Base-by-base conservation (phyloP, 2,888 invertebrate genomes). In the Diaphora mendica region DNA sequence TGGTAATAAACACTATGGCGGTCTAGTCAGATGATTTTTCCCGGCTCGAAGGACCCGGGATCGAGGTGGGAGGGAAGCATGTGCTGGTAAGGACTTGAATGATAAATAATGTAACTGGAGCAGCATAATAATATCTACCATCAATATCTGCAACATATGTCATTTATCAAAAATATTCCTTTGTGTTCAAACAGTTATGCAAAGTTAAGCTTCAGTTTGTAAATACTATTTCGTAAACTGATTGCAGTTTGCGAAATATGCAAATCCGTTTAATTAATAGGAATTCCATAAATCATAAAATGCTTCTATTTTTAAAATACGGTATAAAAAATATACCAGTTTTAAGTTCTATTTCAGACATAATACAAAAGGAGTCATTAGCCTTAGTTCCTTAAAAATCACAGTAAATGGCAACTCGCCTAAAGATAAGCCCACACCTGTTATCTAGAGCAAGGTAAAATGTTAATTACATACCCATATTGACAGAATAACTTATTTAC, bases 381-480 rank as follows among this genome's bases (percentile, higher is more conserved):
- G 76, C 80, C 76, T 76, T 66, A 75, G 78, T 75, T 75, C 64
- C 62, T 74, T 79, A 77, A 76, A 82, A 83, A 80, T 67, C 77
- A 67, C 64, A 51, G 77, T 68, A 68, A 77, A 30, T 73, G 66
- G 70, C 78, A 74, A 80, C 79, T 72, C 73, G 72, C 71, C 79
- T 82, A 78, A 35, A 78, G 79, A 77, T 75, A 80, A 83, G 71
- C 82, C 83, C 77, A 86, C 87, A 89, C 88, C 88, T 90, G 88
- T 80, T 89, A 92, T 89, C 87, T 93, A 76, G 93, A 91, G 91
- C 93, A 91, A 93, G 93, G 93, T 91, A 88, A 92, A 90, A 90
- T 88, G 86, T 87, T 93, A 92, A 93, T 93, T 91, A 92, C 77
- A 87, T 77, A 86, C 78, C 88, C 87, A 89, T 91, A 90, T 88